Conservation (phyloP, 37 sponge, comb jelly and placozoan species). For the Halichondria panicea region DNA sequence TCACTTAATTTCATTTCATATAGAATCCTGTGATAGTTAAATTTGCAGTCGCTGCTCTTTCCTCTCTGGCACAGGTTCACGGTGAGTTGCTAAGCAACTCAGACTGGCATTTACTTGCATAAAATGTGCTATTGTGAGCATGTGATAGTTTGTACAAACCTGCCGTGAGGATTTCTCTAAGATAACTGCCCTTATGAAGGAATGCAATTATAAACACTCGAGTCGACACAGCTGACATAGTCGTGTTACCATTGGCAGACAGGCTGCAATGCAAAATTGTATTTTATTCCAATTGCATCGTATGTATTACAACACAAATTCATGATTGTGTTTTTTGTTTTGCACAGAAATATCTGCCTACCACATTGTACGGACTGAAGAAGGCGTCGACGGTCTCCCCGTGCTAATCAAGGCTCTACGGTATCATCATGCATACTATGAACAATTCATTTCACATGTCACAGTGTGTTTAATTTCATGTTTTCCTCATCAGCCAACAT, state of each 20-base stretch:
- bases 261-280: no score
- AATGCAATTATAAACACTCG: no score
- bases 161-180: no score
- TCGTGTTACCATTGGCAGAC: no score
- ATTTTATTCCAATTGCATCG: no score
- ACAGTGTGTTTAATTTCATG: neutral
- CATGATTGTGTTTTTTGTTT: no score
- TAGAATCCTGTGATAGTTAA: constrained; percentile 60
- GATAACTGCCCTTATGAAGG: no score
- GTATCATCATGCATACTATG: constrained; percentile 10
- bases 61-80: constrained; percentile 44
- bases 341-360: constrained; percentile 57
- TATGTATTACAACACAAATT: no score
- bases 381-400: constrained; percentile 33
- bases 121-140: no score
- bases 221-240: no score
- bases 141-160: no score
- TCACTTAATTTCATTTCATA: neutral
- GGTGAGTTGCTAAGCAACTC: constrained; percentile 38
- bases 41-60: constrained; percentile 49
- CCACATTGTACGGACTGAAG: constrained; percentile 30
- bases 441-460: neutral
- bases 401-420: constrained; percentile 41
- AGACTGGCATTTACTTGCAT: no score
- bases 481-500: constrained; percentile 10